phyloP scores from a whole-genome alignment of 2,113 vertebrate species.

The Scortum barcoo region DNA sequence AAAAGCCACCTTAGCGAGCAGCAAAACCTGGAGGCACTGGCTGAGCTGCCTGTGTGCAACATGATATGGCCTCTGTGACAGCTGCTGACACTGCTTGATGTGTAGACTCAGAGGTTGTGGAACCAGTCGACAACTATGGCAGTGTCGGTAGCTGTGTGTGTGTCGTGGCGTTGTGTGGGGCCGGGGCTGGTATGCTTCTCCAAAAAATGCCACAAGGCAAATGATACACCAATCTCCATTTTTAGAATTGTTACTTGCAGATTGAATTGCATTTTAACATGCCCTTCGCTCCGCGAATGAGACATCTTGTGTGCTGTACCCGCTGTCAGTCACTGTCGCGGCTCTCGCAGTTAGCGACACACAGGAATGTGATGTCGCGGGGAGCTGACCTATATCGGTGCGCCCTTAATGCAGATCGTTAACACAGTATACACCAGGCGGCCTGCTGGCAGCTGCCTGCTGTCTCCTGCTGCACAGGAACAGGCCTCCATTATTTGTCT shows the following conservation, averaged over 20 bases:
- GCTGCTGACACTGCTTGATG: slow-evolving; percentile 73
- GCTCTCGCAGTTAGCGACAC: slow-evolving; percentile 41
- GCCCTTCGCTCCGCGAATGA: slow-evolving; percentile 31
- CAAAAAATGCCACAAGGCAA: slow-evolving; percentile 59
- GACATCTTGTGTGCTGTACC: slow-evolving; percentile 34
- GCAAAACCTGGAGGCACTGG: slow-evolving; percentile 60
- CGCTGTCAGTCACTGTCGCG: slow-evolving; percentile 43
- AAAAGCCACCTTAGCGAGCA: slow-evolving; percentile 55
- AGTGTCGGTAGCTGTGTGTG: slow-evolving; percentile 25
- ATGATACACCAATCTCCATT: slow-evolving; percentile 61
- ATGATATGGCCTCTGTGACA: slow-evolving; percentile 72
- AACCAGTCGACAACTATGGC: slow-evolving; percentile 50
- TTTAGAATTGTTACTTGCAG: slow-evolving; percentile 60
- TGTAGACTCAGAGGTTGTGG: slow-evolving; percentile 66
- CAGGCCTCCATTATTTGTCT: slow-evolving; percentile 29
- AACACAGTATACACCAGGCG: slow-evolving; percentile 36
- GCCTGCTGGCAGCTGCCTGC: slow-evolving; percentile 15
- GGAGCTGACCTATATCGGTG: slow-evolving; percentile 56
- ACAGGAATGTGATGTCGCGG: slow-evolving; percentile 66
- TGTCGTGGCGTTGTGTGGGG: slow-evolving; percentile 33
- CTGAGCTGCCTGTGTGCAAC: slow-evolving; percentile 60
- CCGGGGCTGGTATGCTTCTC: slow-evolving; percentile 39
- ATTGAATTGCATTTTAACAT: slow-evolving; percentile 67
- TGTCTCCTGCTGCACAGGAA: neutral
- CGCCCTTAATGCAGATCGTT: slow-evolving; percentile 43